Evolutionary conservation across 92 coral and sea anemone species (phyloP).

Genomic region (Umimayanthus chanpuru): DNA sequence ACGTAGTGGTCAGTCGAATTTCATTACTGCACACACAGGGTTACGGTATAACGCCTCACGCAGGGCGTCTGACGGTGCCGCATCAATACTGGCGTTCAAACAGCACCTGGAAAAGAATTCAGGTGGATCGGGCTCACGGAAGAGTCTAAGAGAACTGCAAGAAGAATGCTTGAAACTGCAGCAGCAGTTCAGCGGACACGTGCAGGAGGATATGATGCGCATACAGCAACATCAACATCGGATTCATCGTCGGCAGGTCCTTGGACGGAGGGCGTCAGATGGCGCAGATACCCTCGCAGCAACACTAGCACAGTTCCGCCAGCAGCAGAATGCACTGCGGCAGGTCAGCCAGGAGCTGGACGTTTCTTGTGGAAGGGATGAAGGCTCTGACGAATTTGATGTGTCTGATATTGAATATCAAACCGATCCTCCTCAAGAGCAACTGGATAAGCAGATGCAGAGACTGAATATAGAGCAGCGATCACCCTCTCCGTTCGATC

Average conservation of each 20-base stretch:
- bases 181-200: constrained; percentile 85
- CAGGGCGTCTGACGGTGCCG: constrained; percentile 97
- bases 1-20: constrained; percentile 71
- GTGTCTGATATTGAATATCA: constrained; percentile 58
- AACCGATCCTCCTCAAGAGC: constrained; percentile 76
- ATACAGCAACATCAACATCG: constrained; percentile 93
- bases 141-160: constrained; percentile 86
- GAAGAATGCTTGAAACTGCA: constrained; percentile 90
- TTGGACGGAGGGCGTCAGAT: constrained; percentile 91
- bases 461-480: constrained; percentile 87
- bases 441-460: constrained; percentile 92
- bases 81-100: constrained; percentile 94
- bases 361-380: constrained; percentile 61
- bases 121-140: constrained; percentile 79
- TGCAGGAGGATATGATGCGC: constrained; percentile 82
- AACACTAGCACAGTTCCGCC: constrained; percentile 82
- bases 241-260: constrained; percentile 71
- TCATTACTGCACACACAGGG: constrained; percentile 85
- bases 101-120: constrained; percentile 87
- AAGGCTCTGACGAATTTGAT: constrained; percentile 50
- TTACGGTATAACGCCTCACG: constrained; percentile 86
- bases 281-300: constrained; percentile 90
- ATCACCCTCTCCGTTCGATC: constrained; percentile 63
- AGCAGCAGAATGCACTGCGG: constrained; percentile 69
- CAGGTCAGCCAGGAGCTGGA: constrained; percentile 83